Base-by-base conservation (phyloP, 64 coral and sea anemone genomes). In the Porites australiensis region DNA sequence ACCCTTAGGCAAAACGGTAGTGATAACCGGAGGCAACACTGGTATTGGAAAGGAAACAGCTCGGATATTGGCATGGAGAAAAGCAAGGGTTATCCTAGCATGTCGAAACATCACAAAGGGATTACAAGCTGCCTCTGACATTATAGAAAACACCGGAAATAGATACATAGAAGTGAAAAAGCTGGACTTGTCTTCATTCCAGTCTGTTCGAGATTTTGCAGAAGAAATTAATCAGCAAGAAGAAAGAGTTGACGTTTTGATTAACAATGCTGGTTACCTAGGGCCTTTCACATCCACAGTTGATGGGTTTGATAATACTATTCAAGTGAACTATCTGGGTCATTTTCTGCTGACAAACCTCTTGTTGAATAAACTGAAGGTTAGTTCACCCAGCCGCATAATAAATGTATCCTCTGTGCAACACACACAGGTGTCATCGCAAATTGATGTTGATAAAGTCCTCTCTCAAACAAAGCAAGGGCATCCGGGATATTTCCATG, bases 301-400 rank as follows among this genome's bases (percentile, higher is more conserved):
- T 64, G 90, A 92, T 78, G 74, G 74, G 7, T 64, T 92, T 18
- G 90, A 92, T 45, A 77, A 85, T 58, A 92, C 77, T 14, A 77
- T 92, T 77, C 90, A 92, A 87, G 90, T 92, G 4, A 96, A 96
- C 72, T 96, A 96, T 50, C 88, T 96, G 21, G 71, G 95, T 61
- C 95, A 93, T 72, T 96, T 96, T n/a, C 83, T 96, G 45, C 70
- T 96, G 11, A 94, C 92, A 16, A 50, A 94, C 49, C 92, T 96
- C 9, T 71, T 96, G 7, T 2, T 94, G 58, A 82, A 94, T 13
- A 96, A 96, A 62, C 71, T 96, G 9, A 94, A 91, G 50, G 50
- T 77, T 6, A 91, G 81, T 45, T 84, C 90, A 78, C 95, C 95
- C 21, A 91, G 95, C 13, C 70, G 95, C 13, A 91, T 96, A 53